Evolutionary conservation across 2,113 vertebrate genomes (phyloP).

Genomic region (Machaerirhynchus nigripectus): DNA sequence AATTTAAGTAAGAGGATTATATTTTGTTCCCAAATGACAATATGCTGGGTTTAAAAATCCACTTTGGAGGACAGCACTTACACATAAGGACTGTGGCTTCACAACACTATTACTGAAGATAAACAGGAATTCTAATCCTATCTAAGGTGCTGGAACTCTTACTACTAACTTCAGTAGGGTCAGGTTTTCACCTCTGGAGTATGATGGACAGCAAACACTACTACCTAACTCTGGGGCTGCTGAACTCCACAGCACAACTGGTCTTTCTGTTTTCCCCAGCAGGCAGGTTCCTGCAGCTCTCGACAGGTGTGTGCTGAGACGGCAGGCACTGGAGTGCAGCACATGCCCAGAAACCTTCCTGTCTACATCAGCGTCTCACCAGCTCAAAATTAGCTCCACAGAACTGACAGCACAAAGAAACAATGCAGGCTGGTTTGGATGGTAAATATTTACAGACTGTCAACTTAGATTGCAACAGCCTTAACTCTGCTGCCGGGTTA

Average conservation of each 20-base stretch:
- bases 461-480: neutral
- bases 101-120: neutral
- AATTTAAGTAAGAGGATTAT: neutral
- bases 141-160: neutral
- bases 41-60: neutral
- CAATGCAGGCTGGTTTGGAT: neutral
- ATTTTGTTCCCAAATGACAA: neutral
- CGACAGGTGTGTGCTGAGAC: accelerated
- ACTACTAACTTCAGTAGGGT: neutral
- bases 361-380: neutral
- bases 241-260: accelerated
- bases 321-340: neutral
- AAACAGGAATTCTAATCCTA: neutral
- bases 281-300: neutral
- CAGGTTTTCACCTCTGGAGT: neutral
- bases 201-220: neutral
- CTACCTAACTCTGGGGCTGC: neutral
- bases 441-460: constrained; percentile 30
- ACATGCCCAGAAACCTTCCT: neutral
- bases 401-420: constrained; percentile 27
- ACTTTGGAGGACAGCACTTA: neutral
- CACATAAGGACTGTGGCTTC: neutral
- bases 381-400: neutral
- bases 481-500: neutral
- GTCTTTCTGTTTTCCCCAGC: neutral